Evolutionary conservation across 2,113 vertebrate species (phyloP).

Genomic region (Sialia sialis): DNA sequence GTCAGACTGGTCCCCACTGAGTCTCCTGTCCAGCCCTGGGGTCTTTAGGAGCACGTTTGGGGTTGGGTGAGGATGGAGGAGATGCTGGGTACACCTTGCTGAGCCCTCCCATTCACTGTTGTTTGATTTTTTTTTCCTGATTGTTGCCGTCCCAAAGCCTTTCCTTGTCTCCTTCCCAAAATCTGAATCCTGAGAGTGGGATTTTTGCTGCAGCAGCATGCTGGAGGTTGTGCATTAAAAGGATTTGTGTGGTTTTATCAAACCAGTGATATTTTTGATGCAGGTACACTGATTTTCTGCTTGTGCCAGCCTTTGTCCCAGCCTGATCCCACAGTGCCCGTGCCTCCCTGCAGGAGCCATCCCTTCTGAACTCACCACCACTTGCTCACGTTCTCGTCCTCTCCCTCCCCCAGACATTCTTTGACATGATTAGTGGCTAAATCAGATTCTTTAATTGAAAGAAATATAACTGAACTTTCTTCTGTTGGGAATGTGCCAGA

Average conservation of each 20-base stretch:
- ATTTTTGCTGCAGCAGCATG: neutral
- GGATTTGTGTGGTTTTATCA: neutral
- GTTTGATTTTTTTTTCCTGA: no score
- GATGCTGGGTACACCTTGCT: neutral
- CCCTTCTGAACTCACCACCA: neutral
- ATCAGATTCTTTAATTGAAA: conserved; percentile 44
- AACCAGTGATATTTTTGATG: neutral
- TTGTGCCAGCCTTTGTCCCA: neutral
- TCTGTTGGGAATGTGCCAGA: conserved; percentile 27
- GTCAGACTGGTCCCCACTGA: rapidly evolving
- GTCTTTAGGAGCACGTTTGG: neutral
- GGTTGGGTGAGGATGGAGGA: neutral
- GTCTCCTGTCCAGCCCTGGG: neutral
- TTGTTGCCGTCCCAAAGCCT: neutral
- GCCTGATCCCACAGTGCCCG: rapidly evolving
- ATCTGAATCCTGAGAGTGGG: rapidly evolving
- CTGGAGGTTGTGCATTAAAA: neutral
- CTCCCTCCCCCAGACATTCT: conserved; percentile 58
- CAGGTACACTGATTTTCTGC: rapidly evolving
- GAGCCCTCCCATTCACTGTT: neutral
- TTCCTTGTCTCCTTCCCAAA: neutral
- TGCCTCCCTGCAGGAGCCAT: neutral
- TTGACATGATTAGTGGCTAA: conserved; percentile 49
- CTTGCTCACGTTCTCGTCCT: neutral
- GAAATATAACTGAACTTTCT: conserved; percentile 50